Evolutionary conservation across 2,797 vertebrate genomes (phyloP).

Genomic region (Halcyon smyrnensis): DNA sequence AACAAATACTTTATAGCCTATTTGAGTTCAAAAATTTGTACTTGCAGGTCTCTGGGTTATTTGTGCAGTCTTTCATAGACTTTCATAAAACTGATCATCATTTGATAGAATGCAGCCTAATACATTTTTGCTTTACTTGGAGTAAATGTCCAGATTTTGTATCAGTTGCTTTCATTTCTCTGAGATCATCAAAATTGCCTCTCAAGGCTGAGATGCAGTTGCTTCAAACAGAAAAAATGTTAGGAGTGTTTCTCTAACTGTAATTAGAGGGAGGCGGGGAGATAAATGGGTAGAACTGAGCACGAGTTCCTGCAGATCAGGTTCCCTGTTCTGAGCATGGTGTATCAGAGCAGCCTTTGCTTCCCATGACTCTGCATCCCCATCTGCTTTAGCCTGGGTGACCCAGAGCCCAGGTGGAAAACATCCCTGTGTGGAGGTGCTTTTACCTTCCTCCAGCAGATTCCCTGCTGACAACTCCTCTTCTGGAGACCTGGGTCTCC

Average conservation of each 20-base stretch:
- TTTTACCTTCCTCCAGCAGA: background rate
- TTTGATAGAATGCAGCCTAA: background rate
- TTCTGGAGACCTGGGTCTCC: background rate
- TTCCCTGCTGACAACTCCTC: background rate
- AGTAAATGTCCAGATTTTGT: background rate
- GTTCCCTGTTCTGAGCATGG: background rate
- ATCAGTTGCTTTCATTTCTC: constrained; percentile 15
- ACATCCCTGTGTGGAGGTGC: background rate
- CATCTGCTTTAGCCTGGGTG: background rate
- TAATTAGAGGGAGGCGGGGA: background rate
- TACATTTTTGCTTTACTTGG: background rate
- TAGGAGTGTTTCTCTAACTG: background rate
- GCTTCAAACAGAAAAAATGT: background rate
- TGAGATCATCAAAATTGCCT: constrained; percentile 10
- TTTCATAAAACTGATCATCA: background rate
- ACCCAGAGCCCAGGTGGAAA: background rate
- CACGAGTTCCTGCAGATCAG: background rate
- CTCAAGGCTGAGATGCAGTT: background rate
- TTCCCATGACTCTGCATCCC: background rate
- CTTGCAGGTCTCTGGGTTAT: background rate
- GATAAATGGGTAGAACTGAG: background rate
- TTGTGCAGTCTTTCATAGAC: background rate
- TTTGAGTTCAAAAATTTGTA: background rate
- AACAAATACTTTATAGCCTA: background rate
- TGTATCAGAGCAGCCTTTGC: background rate